These are phyloP conservation scores for Thymelicus lineola DNA, from an alignment of 2,888 invertebrate genomes.

Conservation along the genomic window DNA sequence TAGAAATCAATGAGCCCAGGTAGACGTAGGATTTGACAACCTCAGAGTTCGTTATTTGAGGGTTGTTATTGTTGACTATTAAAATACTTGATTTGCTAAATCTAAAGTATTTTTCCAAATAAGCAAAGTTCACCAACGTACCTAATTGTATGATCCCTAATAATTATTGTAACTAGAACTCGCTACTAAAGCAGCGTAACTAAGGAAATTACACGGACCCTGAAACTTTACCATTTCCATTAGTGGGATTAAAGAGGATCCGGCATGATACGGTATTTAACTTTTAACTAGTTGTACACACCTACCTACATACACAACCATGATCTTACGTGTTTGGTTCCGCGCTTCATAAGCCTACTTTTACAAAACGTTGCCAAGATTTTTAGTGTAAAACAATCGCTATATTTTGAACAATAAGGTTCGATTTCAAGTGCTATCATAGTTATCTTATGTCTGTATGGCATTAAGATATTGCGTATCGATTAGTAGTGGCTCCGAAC, in stretches of 20 bases:
- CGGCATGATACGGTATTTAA: constrained; percentile 74
- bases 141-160: constrained; percentile 22
- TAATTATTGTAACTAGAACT: constrained; percentile 10
- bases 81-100: too few species aligned
- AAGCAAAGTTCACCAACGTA: neutral
- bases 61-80: too few species aligned
- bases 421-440: constrained; percentile 46
- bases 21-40: too few species aligned
- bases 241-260: constrained; percentile 78
- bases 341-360: constrained; percentile 52
- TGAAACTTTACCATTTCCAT: constrained; percentile 68
- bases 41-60: too few species aligned
- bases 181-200: constrained; percentile 45
- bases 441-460: constrained; percentile 53
- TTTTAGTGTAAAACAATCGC: constrained; percentile 1
- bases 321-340: constrained; percentile 56
- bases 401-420: constrained; percentile 35
- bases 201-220: constrained; percentile 59
- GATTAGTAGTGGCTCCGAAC: constrained; percentile 77
- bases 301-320: constrained; percentile 50
- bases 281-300: constrained; percentile 74
- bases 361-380: constrained; percentile 52
- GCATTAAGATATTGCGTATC: constrained; percentile 61
- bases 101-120: neutral
- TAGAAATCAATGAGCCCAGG: too few species aligned